These are phyloP conservation scores for Anguilla megastoma DNA, from an alignment of 2,797 vertebrate genomes.

Conservation along the genomic window DNA sequence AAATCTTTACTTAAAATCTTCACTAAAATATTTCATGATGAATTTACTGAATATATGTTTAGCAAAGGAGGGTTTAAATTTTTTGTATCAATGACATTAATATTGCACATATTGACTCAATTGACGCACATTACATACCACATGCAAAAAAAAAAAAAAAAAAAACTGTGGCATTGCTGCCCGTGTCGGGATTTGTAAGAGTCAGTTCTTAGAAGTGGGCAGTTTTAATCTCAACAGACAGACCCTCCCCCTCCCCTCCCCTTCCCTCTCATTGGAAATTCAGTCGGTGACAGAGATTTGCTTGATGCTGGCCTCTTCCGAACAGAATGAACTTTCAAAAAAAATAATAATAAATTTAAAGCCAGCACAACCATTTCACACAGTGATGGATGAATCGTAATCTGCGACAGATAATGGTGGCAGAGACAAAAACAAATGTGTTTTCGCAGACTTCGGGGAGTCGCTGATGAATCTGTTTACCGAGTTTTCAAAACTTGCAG, in stretches of 20 bases:
- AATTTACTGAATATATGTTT: not conserved
- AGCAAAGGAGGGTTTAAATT: too few species aligned
- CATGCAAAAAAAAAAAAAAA: not conserved
- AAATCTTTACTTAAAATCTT: not conserved
- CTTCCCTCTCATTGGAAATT: not conserved
- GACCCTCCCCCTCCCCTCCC: not conserved
- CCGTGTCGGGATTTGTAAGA: not conserved
- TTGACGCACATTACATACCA: not conserved
- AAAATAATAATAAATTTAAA: not conserved
- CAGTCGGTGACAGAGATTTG: too few species aligned
- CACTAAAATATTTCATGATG: not conserved
- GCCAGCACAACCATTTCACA: not conserved
- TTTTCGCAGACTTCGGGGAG: not conserved
- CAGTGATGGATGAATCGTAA: not conserved
- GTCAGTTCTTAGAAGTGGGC: not conserved
- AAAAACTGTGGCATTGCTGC: not conserved
- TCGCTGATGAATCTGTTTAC: conserved; percentile 4
- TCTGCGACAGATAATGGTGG: too few species aligned
- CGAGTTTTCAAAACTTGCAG: not conserved
- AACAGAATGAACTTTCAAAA: not conserved
- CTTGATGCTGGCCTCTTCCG: not conserved
- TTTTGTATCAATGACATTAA: too few species aligned
- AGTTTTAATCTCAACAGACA: not conserved
- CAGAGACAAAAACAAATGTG: conserved; percentile 13
- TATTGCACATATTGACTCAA: too few species aligned